phyloP scores from a whole-genome alignment of 92 coral and sea anemone species.

The Porites lobata region DNA sequence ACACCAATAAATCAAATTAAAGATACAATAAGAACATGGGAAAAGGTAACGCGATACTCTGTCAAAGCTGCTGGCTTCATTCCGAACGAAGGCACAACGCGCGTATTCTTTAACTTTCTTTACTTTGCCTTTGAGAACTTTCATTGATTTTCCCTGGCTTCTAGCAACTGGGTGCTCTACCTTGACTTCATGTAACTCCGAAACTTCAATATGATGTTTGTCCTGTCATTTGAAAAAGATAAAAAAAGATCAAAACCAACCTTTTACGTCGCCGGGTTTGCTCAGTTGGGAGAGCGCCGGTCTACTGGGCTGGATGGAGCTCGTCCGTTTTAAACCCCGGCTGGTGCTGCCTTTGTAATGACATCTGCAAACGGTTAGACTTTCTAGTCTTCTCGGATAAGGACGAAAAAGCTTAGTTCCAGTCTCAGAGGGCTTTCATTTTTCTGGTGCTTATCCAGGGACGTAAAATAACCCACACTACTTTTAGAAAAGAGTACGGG shows the following conservation, averaged over 20 bases:
- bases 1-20: constrained; percentile 69
- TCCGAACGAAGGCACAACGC: constrained; percentile 49
- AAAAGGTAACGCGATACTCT: constrained; percentile 61
- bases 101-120: constrained; percentile 46
- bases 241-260: not conserved
- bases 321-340: no score
- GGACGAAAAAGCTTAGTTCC: no score
- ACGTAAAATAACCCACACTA: no score
- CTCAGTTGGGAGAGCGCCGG: no score
- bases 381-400: no score
- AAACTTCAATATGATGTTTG: not conserved
- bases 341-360: no score
- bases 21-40: constrained; percentile 60
- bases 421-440: no score
- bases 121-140: not conserved
- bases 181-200: constrained; percentile 33
- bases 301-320: no score
- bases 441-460: no score
- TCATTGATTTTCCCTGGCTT: not conserved
- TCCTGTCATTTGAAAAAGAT: not conserved
- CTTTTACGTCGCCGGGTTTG: not conserved
- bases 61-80: constrained; percentile 68
- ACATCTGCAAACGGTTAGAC: no score
- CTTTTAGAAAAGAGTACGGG: no score
- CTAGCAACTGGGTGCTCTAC: not conserved